These are phyloP conservation scores for Epinotia nisella DNA, from an alignment of 2,888 invertebrate species.

Conservation along the genomic window DNA sequence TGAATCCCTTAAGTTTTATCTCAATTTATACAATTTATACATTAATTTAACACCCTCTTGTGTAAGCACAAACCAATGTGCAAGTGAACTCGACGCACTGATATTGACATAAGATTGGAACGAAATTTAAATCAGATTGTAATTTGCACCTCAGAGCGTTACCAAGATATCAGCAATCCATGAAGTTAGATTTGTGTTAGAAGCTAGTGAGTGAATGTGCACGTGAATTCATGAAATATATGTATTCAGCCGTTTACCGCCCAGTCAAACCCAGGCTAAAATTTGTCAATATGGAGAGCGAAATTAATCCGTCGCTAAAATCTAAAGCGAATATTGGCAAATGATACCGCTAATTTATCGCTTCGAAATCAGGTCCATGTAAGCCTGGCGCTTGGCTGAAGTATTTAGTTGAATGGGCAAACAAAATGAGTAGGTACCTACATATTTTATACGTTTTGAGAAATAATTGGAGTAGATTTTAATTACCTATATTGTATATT, in stretches of 20 bases:
- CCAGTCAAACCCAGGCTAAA: not conserved
- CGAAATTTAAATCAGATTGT: no score
- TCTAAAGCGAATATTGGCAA: constrained; percentile 9
- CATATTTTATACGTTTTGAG: no score
- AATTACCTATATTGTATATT: no score
- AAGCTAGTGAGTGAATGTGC: not conserved
- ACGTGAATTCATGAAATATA: constrained; percentile 1
- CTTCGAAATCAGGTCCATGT: not conserved
- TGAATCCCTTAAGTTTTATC: no score
- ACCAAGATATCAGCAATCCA: no score
- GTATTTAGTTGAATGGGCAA: not conserved
- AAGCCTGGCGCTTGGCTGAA: not conserved
- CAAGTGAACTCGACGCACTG: no score
- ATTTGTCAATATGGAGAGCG: constrained; percentile 1
- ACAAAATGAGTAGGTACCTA: not conserved
- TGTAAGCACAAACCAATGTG: no score
- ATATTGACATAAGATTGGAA: no score
- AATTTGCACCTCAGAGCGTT: no score
- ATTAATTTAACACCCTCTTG: no score
- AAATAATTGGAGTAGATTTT: no score
- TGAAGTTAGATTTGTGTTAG: not conserved
- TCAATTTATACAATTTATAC: no score
- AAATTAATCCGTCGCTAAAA: constrained; percentile 1
- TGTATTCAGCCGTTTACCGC: not conserved
- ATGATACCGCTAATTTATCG: not conserved